These are phyloP conservation scores for Gallinago media DNA, from an alignment of 2,113 vertebrate genomes.

Conservation along the genomic window DNA sequence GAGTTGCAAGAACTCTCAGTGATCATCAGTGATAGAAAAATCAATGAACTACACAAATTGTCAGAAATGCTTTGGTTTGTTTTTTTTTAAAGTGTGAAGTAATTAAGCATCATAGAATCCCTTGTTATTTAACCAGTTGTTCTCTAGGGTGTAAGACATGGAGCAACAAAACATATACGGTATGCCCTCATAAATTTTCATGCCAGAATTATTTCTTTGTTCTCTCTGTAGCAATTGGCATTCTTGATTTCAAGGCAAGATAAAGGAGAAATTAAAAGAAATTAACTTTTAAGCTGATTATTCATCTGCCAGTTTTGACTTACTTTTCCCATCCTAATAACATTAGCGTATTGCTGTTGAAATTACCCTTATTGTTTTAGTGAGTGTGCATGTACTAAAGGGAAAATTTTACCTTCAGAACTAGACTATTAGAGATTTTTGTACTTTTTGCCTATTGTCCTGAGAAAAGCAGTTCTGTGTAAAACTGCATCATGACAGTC, in stretches of 20 bases:
- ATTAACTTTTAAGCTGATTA: background rate
- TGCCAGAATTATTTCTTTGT: background rate
- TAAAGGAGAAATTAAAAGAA: conserved; percentile 1
- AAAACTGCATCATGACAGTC: background rate
- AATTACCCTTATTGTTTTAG: background rate
- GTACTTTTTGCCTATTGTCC: background rate
- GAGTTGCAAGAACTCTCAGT: background rate
- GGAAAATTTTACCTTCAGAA: background rate
- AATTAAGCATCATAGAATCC: background rate
- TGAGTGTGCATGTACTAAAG: background rate
- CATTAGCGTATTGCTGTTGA: background rate
- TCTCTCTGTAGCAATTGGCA: background rate
- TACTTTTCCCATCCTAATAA: background rate
- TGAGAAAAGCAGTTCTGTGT: conserved; percentile 43
- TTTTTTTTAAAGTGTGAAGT: background rate
- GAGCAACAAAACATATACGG: background rate
- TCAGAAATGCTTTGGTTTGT: background rate
- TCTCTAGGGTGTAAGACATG: background rate
- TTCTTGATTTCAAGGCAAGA: background rate
- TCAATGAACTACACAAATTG: background rate
- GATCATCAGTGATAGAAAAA: background rate
- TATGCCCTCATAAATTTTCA: background rate
- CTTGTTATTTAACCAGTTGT: background rate
- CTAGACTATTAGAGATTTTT: background rate
- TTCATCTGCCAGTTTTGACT: background rate